Conservation (phyloP, 2,113 vertebrate species). For the Oryzias melastigma region DNA sequence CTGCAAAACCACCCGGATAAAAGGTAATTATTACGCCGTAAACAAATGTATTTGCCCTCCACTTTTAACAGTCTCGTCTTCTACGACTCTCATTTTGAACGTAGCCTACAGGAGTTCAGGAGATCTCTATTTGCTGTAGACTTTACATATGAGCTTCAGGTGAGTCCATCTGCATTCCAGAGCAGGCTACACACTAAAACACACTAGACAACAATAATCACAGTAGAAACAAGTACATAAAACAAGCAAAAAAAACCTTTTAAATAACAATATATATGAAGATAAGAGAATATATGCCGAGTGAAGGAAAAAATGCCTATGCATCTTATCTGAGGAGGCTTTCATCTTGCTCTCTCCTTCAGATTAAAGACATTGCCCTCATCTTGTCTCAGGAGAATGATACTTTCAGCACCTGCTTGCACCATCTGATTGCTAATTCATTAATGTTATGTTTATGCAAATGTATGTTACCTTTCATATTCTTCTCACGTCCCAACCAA, state of each 20-base stretch:
- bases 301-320: constrained; percentile 20
- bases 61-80: too few species aligned
- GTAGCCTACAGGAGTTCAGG: too few species aligned
- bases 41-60: not conserved
- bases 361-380: constrained; percentile 60
- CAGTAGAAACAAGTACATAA: not conserved
- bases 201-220: too few species aligned
- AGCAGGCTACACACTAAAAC: too few species aligned
- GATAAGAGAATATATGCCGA: too few species aligned
- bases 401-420: constrained; percentile 40
- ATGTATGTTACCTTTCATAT: constrained; percentile 41
- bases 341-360: constrained; percentile 48
- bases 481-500: constrained; percentile 49
- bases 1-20: not conserved
- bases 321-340: constrained; percentile 45
- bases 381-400: constrained; percentile 49
- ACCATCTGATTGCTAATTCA: constrained; percentile 61
- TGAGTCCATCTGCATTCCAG: too few species aligned
- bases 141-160: too few species aligned
- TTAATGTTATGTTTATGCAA: constrained; percentile 71
- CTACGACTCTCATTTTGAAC: too few species aligned
- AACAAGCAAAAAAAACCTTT: not conserved
- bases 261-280: not conserved
- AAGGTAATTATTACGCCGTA: not conserved
- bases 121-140: too few species aligned